Evolutionary conservation across 2,113 vertebrate species (phyloP).

Genomic region (Erythrolamprus reginae): DNA sequence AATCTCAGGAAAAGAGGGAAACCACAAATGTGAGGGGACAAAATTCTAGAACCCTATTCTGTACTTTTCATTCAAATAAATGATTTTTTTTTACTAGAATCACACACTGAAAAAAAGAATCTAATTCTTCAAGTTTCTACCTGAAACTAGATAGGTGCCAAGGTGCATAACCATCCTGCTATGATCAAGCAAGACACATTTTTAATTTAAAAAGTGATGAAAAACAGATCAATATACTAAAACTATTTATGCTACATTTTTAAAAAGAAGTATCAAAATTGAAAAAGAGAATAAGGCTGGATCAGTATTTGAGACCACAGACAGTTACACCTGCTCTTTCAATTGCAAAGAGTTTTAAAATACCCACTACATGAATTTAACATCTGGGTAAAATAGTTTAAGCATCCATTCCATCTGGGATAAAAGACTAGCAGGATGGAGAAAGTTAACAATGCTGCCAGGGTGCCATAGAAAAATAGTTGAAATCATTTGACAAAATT

Average conservation of each 20-base stretch:
- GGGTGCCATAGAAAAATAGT: too few relatives aligned
- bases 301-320: background rate
- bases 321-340: background rate
- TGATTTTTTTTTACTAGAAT: background rate
- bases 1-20: background rate
- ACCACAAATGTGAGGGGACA: background rate
- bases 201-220: background rate
- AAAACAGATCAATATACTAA: background rate
- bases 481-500: too few relatives aligned
- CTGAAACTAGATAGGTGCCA: background rate
- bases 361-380: background rate
- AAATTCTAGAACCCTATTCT: background rate
- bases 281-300: background rate
- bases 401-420: background rate
- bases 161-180: background rate
- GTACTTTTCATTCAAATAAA: background rate
- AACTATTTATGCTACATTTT: background rate
- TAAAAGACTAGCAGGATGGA: background rate
- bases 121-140: background rate
- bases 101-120: background rate
- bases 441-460: constrained; percentile 38
- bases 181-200: background rate
- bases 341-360: background rate
- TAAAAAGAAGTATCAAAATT: background rate
- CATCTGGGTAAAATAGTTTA: background rate